Evolutionary conservation across 2,797 vertebrate genomes (phyloP).

Genomic region (Acestrorhynchus altus): DNA sequence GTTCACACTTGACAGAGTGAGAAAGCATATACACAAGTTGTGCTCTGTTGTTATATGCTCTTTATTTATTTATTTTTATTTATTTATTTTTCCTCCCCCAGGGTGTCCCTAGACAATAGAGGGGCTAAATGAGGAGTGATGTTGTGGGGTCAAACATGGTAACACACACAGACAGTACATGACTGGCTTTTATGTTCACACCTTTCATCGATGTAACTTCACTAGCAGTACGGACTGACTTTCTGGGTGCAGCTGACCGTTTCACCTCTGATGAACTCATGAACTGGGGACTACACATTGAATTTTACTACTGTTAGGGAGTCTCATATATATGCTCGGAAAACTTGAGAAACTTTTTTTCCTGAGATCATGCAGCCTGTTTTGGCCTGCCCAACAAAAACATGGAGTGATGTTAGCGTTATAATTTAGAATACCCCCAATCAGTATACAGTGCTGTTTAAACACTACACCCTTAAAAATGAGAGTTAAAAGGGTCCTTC

Average conservation of each 20-base stretch:
- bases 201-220: not conserved
- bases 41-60: conserved; percentile 28
- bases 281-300: not conserved
- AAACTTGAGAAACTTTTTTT: not conserved
- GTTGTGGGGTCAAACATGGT: conserved; percentile 29
- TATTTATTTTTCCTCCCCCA: conserved; percentile 24
- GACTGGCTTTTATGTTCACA: not conserved
- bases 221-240: not conserved
- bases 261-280: not conserved
- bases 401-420: no score
- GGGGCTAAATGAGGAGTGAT: conserved; percentile 15
- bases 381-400: not conserved
- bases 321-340: not conserved
- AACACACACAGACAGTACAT: conserved; percentile 15
- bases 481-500: no score
- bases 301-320: not conserved
- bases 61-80: conserved; percentile 31
- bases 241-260: not conserved
- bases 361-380: not conserved
- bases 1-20: no score
- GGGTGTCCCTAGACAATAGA: conserved; percentile 27
- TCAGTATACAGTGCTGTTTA: no score
- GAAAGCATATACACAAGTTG: conserved; percentile 27
- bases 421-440: no score
- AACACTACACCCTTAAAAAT: no score